Evolutionary conservation across 2,113 vertebrate genomes (phyloP).

Genomic region (Entelurus aequoreus): DNA sequence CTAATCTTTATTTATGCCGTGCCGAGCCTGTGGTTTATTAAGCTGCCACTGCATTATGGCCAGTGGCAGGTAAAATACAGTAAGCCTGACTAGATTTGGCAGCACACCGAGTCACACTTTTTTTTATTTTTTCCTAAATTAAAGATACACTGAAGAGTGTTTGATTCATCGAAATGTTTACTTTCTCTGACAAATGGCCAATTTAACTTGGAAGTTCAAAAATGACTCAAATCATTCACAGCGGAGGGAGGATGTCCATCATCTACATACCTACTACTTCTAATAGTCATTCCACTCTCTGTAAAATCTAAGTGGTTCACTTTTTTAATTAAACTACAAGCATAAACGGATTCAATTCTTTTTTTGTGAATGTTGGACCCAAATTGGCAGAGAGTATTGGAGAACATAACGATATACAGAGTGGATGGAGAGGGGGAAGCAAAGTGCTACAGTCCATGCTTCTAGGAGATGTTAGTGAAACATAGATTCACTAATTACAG

Average conservation of each 20-base stretch:
- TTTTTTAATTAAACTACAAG: no score
- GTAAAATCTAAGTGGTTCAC: no score
- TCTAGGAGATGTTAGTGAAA: no score
- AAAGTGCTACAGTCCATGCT: no score
- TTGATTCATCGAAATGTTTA: slow-evolving; percentile 17
- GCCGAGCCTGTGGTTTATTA: slow-evolving; percentile 58
- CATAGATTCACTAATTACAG: no score
- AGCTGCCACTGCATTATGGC: slow-evolving; percentile 61
- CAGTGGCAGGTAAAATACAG: slow-evolving; percentile 67
- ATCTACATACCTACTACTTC: no score
- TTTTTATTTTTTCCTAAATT: slow-evolving; percentile 27
- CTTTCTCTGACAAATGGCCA: slow-evolving; percentile 12
- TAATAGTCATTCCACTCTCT: background rate
- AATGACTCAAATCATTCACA: background rate
- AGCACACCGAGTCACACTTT: slow-evolving; percentile 46
- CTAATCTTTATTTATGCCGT: slow-evolving; percentile 68
- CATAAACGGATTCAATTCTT: no score
- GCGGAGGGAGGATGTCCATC: background rate
- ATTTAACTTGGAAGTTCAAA: slow-evolving; percentile 8
- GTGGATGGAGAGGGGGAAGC: no score
- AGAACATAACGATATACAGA: no score
- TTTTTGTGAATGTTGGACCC: no score
- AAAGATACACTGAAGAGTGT: slow-evolving; percentile 17
- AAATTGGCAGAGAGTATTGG: no score
- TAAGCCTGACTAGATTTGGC: slow-evolving; percentile 68